phyloP scores from a whole-genome alignment of 2,113 vertebrate genomes.

The Aegotheles bennettii region DNA sequence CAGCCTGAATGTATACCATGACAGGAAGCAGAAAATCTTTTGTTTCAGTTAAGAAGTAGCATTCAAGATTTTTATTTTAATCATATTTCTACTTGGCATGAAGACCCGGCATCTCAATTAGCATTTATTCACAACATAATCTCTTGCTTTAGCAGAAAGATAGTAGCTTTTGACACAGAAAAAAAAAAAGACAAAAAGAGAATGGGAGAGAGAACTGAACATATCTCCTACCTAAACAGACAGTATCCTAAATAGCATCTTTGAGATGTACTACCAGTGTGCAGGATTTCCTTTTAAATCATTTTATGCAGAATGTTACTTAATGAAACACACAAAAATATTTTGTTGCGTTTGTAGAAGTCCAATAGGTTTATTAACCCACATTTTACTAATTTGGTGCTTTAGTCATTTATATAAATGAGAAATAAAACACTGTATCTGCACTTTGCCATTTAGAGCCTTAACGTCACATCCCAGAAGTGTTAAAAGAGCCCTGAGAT shows the following conservation, averaged over 20 bases:
- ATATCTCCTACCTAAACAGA: background rate
- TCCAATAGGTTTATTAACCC: background rate
- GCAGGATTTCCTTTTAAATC: background rate
- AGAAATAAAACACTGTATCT: background rate
- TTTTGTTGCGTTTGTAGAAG: background rate
- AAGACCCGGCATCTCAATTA: background rate
- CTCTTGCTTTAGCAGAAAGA: background rate
- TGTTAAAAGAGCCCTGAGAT: background rate
- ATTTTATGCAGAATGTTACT: background rate
- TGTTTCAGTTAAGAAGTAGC: background rate
- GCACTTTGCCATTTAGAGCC: background rate
- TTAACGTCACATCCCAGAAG: background rate
- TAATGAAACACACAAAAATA: background rate
- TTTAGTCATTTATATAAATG: background rate
- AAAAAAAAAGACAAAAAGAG: background rate
- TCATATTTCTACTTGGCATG: background rate
- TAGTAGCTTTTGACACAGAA: background rate
- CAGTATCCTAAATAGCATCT: background rate
- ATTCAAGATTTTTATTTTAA: background rate
- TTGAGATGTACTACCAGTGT: background rate
- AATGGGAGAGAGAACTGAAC: background rate
- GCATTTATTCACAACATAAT: background rate
- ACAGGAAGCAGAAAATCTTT: background rate
- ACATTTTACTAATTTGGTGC: background rate
- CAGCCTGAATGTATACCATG: background rate